Evolutionary conservation across 2,888 invertebrate genomes (phyloP).

Genomic region (Drosophila merina): DNA sequence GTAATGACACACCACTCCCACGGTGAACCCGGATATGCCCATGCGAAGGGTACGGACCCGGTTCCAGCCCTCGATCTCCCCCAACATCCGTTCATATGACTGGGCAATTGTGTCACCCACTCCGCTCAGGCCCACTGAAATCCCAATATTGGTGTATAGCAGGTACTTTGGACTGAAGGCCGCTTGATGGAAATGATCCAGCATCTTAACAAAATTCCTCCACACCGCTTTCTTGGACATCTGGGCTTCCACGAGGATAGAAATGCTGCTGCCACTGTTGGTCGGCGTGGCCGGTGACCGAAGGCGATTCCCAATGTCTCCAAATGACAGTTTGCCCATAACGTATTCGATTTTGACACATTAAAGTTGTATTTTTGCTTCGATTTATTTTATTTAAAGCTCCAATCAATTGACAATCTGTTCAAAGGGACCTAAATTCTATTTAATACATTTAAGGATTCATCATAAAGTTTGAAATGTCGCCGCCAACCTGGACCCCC

Average conservation of each 20-base stretch:
- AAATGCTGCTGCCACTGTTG: background rate
- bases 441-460: background rate
- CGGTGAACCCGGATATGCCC: constrained; percentile 89
- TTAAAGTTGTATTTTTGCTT: background rate
- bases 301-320: background rate
- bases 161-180: constrained; percentile 88
- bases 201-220: constrained; percentile 8
- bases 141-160: constrained; percentile 90
- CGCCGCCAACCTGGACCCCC: background rate
- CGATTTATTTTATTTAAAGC: background rate
- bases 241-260: background rate
- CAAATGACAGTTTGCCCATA: constrained; percentile 1
- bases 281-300: background rate
- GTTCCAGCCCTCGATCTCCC: constrained; percentile 86
- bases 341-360: background rate
- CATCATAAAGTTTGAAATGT: background rate
- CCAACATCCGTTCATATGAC: constrained; percentile 87
- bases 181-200: constrained; percentile 50
- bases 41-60: constrained; percentile 88
- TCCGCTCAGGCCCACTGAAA: constrained; percentile 90
- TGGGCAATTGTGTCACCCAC: constrained; percentile 92
- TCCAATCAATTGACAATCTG: too few relatives aligned
- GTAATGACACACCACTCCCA: constrained; percentile 92
- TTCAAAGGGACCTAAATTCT: too few relatives aligned
- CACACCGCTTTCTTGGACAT: constrained; percentile 23